A percentile compares a stretch with the other conserved stretches of the same genome.
These are phyloP conservation scores for Ophraella communa DNA, from an alignment of 2,888 invertebrate species.

Conservation along the genomic window DNA sequence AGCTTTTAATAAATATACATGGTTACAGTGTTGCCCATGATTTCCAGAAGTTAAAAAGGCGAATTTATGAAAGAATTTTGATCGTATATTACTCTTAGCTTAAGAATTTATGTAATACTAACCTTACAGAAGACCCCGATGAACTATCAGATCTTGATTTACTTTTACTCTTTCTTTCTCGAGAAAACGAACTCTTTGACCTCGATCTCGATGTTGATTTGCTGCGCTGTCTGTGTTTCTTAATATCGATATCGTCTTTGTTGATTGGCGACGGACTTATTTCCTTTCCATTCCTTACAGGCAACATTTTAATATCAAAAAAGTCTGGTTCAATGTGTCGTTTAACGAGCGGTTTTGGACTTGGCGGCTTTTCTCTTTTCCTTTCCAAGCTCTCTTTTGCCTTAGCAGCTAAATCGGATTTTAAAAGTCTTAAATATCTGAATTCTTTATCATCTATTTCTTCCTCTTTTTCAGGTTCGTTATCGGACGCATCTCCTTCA, in stretches of 20 bases:
- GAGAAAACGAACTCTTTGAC: slow-evolving; percentile 47
- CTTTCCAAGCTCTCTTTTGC: slow-evolving; percentile 73
- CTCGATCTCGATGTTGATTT: slow-evolving; percentile 46
- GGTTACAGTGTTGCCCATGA: too few relatives aligned
- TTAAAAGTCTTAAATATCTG: slow-evolving; percentile 70
- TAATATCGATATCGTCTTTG: slow-evolving; percentile 47
- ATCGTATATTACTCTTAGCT: too few relatives aligned
- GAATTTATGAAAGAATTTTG: too few relatives aligned
- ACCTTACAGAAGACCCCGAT: slow-evolving; percentile 62
- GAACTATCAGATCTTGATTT: slow-evolving; percentile 59
- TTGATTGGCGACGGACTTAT: slow-evolving; percentile 37
- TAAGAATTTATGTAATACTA: slow-evolving; percentile 18
- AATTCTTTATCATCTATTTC: slow-evolving; percentile 72
- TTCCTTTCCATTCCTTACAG: slow-evolving; percentile 46
- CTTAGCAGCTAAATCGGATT: slow-evolving; percentile 72
- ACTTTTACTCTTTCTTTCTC: slow-evolving; percentile 32
- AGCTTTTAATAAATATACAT: too few relatives aligned
- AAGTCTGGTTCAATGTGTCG: slow-evolving; percentile 50
- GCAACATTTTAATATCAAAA: slow-evolving; percentile 55
- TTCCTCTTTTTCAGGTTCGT: slow-evolving; percentile 59
- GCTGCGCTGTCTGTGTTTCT: slow-evolving; percentile 36
- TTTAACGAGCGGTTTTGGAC: slow-evolving; percentile 37
- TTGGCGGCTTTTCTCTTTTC: slow-evolving; percentile 54
- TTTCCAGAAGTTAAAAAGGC: too few relatives aligned
- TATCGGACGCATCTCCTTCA: slow-evolving; percentile 63